Conservation (phyloP, 35 echinoderm and acorn worm species). For the Hemicentrotus pulcherrimus region DNA sequence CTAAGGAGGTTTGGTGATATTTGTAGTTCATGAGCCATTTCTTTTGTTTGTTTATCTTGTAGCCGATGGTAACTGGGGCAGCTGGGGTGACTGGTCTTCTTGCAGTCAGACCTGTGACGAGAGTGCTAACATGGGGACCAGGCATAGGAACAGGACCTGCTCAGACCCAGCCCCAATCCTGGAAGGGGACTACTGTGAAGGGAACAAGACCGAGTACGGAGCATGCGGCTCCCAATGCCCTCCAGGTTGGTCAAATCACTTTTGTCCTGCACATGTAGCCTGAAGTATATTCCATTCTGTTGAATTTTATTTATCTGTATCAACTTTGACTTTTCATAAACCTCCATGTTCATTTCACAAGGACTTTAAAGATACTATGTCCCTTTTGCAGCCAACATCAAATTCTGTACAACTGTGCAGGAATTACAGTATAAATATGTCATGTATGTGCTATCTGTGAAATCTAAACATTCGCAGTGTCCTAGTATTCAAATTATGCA, state of each 20-base stretch:
- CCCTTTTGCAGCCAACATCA: too few relatives aligned
- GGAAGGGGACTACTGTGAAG: constrained; percentile 67
- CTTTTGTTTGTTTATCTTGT: not conserved
- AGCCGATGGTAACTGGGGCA: constrained; percentile 81
- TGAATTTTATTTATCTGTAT: too few relatives aligned
- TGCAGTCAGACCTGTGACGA: constrained; percentile 70
- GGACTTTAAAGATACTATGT: too few relatives aligned
- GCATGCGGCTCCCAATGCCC: constrained; percentile 70
- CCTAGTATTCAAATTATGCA: too few relatives aligned
- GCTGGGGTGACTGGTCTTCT: constrained; percentile 68
- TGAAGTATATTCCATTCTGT: not conserved
- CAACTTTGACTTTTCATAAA: too few relatives aligned
- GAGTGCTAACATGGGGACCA: constrained; percentile 68
- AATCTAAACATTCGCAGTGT: too few relatives aligned
- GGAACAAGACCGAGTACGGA: constrained; percentile 64
- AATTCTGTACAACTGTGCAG: too few relatives aligned
- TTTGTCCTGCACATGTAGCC: not conserved
- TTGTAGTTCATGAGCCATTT: not conserved
- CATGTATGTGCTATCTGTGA: too few relatives aligned
- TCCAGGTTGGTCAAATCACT: constrained; percentile 45
- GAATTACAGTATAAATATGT: too few relatives aligned
- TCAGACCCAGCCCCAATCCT: constrained; percentile 79
- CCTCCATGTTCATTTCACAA: too few relatives aligned
- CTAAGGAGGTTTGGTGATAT: too few relatives aligned
- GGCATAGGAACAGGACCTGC: constrained; percentile 67